These are phyloP conservation scores for Sesia apiformis DNA, from an alignment of 2,888 invertebrate genomes.

Conservation along the genomic window DNA sequence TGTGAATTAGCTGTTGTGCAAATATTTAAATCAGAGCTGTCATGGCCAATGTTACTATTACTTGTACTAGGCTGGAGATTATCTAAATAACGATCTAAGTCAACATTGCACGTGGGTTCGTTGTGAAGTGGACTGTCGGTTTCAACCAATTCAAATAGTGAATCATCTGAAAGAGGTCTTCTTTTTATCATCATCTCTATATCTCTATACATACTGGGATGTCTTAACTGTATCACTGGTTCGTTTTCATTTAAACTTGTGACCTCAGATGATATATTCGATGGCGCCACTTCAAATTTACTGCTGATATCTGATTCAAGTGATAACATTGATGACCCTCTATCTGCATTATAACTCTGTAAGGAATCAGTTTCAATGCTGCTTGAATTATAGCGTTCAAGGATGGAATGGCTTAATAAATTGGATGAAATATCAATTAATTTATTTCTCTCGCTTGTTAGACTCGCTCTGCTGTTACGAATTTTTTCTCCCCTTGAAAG, in stretches of 20 bases:
- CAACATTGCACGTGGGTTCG: conserved; percentile 70
- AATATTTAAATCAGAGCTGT: conserved; percentile 23
- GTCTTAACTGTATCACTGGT: conserved; percentile 72
- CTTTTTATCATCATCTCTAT: conserved; percentile 79
- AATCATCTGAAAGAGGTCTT: conserved; percentile 84
- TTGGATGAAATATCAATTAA: conserved; percentile 29
- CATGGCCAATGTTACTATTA: conserved; percentile 9
- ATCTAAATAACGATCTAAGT: conserved; percentile 80
- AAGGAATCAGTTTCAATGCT: conserved; percentile 61
- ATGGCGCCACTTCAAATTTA: conserved; percentile 60
- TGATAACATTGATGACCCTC: conserved; percentile 61
- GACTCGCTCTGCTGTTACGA: conserved; percentile 59
- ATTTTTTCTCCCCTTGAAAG: conserved; percentile 67
- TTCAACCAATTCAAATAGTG: conserved; percentile 79
- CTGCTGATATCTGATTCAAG: conserved; percentile 66
- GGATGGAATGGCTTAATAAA: conserved; percentile 37
- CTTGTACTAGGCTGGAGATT: conserved; percentile 71
- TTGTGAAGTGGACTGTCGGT: conserved; percentile 67
- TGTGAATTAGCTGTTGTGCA: conserved; percentile 21
- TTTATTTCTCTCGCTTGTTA: conserved; percentile 48
- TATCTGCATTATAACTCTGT: conserved; percentile 59
- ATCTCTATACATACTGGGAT: conserved; percentile 55
- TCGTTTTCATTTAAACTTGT: conserved; percentile 56
- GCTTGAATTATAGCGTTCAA: conserved; percentile 50
- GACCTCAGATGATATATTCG: conserved; percentile 57